Conservation (phyloP, 2,113 vertebrate species). For the Proterorhinus semilunaris region DNA sequence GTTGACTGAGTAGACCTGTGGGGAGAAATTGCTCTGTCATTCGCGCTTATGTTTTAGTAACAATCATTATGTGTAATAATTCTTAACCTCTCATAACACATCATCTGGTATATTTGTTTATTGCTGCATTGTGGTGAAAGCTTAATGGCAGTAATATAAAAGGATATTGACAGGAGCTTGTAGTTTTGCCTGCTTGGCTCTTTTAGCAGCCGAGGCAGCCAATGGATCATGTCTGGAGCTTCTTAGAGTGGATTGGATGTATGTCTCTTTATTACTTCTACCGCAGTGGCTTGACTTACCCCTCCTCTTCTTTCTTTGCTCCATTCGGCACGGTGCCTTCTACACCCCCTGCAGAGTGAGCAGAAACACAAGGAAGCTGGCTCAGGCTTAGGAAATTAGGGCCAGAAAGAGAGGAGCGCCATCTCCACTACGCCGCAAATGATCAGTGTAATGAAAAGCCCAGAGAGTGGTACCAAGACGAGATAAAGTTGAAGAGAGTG, state of each 20-base stretch:
- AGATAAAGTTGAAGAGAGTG: neutral
- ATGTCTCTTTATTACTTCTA: conserved; percentile 51
- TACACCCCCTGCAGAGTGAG: conserved; percentile 47
- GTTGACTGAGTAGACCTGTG: conserved; percentile 63
- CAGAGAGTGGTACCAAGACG: conserved; percentile 19
- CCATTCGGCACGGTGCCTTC: conserved; percentile 42
- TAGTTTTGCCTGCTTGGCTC: conserved; percentile 36
- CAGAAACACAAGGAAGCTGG: conserved; percentile 25
- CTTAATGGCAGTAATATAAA: conserved; percentile 39
- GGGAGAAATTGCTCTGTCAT: conserved; percentile 27
- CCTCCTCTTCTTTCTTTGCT: conserved; percentile 59
- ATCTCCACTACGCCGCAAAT: conserved; percentile 26
- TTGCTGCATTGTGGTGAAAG: conserved; percentile 20
- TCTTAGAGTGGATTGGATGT: conserved; percentile 39
- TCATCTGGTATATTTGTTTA: conserved; percentile 11
- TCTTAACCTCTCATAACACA: conserved; percentile 10
- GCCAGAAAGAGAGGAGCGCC: conserved; percentile 22
- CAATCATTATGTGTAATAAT: conserved; percentile 7
- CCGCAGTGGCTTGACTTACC: conserved; percentile 62
- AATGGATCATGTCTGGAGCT: conserved; percentile 37
- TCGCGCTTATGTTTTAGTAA: neutral
- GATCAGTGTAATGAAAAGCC: conserved; percentile 40
- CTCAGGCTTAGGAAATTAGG: conserved; percentile 39
- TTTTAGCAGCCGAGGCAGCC: conserved; percentile 39
- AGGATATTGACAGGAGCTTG: conserved; percentile 32